Evolutionary conservation across 2,797 vertebrate species (phyloP).

Genomic region (Rhynchotus rufescens): DNA sequence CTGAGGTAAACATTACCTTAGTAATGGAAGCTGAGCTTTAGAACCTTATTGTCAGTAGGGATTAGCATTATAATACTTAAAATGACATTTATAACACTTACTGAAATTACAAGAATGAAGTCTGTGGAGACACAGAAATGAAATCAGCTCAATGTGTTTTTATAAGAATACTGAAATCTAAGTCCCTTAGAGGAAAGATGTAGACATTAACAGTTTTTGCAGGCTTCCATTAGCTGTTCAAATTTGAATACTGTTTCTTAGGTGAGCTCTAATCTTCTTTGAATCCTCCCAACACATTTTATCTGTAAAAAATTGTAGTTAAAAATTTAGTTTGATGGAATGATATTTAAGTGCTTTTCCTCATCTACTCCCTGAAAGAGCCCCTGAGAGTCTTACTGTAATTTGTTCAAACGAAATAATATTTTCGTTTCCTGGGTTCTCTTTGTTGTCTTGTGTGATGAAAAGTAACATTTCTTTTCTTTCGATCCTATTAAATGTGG

Average conservation of each 20-base stretch:
- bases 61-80: conserved; percentile 90
- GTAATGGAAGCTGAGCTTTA: conserved; percentile 87
- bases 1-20: conserved; percentile 93
- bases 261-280: conserved; percentile 87
- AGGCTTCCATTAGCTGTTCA: conserved; percentile 87
- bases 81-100: conserved; percentile 93
- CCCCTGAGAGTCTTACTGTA: conserved; percentile 83
- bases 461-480: conserved; percentile 88
- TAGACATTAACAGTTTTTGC: conserved; percentile 86
- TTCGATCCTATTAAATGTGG: conserved; percentile 83
- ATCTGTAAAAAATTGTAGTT: conserved; percentile 85
- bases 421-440: conserved; percentile 85
- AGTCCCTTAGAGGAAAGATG: conserved; percentile 85
- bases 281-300: conserved; percentile 87
- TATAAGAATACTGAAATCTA: conserved; percentile 87
- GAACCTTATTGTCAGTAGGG: conserved; percentile 89
- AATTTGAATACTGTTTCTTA: conserved; percentile 86
- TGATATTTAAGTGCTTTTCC: conserved; percentile 86
- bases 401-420: conserved; percentile 89
- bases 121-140: conserved; percentile 83
- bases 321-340: conserved; percentile 88
- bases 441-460: conserved; percentile 87
- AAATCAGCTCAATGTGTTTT: conserved; percentile 86
- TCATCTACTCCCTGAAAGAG: conserved; percentile 82
- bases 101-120: conserved; percentile 86